Base-by-base conservation (phyloP, 2,113 vertebrate species). In the Pelobates fuscus region DNA sequence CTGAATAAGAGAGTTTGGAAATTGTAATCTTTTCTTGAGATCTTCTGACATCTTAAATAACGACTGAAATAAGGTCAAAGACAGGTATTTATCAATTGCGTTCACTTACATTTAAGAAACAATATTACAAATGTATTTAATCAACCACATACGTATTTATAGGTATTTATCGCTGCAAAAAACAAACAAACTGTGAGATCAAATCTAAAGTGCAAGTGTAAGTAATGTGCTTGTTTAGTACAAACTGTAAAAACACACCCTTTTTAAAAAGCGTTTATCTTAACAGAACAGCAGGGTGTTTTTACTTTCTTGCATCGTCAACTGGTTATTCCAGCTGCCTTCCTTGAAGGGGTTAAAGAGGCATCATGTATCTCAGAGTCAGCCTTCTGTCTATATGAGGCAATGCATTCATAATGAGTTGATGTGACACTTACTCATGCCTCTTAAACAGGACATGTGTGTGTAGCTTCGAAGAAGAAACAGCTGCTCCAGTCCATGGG, bases 1-100 rank as follows among this genome's bases (percentile, higher is more conserved):
- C 67, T 98, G 95, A 75, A 98, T 87, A 80, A 94, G 81, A 2
- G 91, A 83, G 83, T 93, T 97, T 81, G 91, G 92, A 87, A 99
- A 99, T 71, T 95, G 95, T 83, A 99, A 92, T 18, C 87, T 90
- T 57, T 89, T 91, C 82, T 89, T 95, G 80, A 98, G 86, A 82
- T 90, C 86, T 78, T 97, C 96, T 63, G 85, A 89, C 92, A 93
- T 94, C 78, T 85, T 82, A 24, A 2, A 20, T 10, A 46, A 43
- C 7, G 12, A 49, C 65, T 68, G 27, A 58, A 68, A 68, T 4
- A 67, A 76, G 8, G 21, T 6, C 26, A 25, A 52, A 55, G 21
- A 55, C 8, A 20, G 5, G 5, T 37, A 37, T 37, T 37, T 37
- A 5, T 6, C n/a, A n/a, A n/a, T n/a, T 17, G 46, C 7, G 52